Conservation (phyloP, 1,140 invertebrate genomes). For the Paraescarpia echinospica region DNA sequence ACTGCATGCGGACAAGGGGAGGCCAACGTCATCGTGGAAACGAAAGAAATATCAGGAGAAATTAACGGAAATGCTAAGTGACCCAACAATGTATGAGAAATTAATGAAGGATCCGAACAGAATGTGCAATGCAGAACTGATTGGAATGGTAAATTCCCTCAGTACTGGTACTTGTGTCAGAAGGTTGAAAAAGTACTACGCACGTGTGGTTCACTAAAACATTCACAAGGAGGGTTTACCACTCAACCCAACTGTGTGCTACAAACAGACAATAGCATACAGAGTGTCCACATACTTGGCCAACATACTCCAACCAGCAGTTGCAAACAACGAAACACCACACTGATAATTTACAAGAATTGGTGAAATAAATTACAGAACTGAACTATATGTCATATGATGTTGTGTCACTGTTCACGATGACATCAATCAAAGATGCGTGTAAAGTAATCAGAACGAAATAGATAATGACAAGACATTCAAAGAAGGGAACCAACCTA, state of each 20-base stretch:
- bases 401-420: slow-evolving; percentile 10
- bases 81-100: too few species aligned
- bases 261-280: neutral
- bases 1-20: too few species aligned
- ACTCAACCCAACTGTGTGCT: neutral
- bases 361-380: neutral
- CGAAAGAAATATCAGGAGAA: too few species aligned
- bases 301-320: neutral
- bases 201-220: neutral
- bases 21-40: too few species aligned
- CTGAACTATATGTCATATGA: neutral
- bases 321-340: neutral
- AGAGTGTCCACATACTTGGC: neutral
- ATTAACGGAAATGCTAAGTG: too few species aligned
- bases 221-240: neutral
- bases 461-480: neutral
- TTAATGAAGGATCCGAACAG: too few species aligned
- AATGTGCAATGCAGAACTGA: too few species aligned
- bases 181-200: neutral
- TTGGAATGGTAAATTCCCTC: too few species aligned
- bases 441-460: neutral
- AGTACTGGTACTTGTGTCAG: too few species aligned
- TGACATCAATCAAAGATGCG: neutral
- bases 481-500: neutral
- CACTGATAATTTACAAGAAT: neutral